Base-by-base conservation (phyloP, 2,797 vertebrate genomes). In the Nyctalus aviator region DNA sequence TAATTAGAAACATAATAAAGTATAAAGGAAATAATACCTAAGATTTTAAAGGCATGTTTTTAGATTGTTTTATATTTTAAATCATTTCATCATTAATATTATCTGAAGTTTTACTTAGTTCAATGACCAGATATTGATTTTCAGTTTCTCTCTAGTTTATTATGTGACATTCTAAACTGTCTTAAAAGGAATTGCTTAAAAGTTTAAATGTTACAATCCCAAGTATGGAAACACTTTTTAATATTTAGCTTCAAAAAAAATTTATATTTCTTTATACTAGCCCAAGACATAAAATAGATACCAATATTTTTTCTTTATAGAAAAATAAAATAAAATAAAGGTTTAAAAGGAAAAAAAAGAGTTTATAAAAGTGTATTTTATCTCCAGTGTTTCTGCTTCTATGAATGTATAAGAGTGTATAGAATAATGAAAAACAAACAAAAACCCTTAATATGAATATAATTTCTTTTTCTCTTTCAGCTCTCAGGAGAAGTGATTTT, bases 401-500 rank as follows among this genome's bases (percentile, higher is more conserved):
- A 11, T 66, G 50, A 8, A 48, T 59, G 1, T 62, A 50, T 66
- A 77, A 96, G 35, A 89, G 17, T 76, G n/a, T 84, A 35, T 83
- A 41, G 71, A 91, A 83, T 93, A 81, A 78, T 75, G 12, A 69
- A 25, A 78, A 95, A 57, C 25, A 82, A 71, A 23, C 68, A 27
- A 68, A 68, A 96, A 71, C 0, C 75, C 35, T 87, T 97, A 84
- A 41, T 64, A 1, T 85, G 12, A 95, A 97, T 87, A 3, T 94
- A 87, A 91, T 77, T 71, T 75, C 94, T 95, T 93, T 97, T 77
- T 97, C 9, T 97, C 95, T 98, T 98, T 94, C 98, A 99, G 99
- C 98, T 99, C 97, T 99, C 99, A 85, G 99, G 98, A 94, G 99
- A 99, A 98, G 98, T 99, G 97, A 98, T 99, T 97, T 98, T 99